phyloP scores from a whole-genome alignment of 1,140 invertebrate species.

The Trichomalopsis sarcophagae region DNA sequence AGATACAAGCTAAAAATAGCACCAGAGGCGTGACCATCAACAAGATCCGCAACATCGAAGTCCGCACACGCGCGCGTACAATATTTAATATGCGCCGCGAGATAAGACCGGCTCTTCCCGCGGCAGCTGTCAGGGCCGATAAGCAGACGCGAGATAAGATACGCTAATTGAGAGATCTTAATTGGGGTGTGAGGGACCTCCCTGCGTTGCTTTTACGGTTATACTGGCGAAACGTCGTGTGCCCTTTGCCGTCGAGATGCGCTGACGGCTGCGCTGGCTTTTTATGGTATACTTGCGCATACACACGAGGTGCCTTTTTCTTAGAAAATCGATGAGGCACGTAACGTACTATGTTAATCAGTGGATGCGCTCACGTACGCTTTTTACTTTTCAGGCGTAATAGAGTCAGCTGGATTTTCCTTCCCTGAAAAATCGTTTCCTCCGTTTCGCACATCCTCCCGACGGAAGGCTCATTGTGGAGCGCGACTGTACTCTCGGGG shows the following conservation, averaged over 20 bases:
- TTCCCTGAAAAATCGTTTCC: not conserved
- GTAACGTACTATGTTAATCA: too few species aligned
- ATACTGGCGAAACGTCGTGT: not conserved
- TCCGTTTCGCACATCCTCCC: not conserved
- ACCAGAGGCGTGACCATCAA: not conserved
- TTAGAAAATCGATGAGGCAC: too few species aligned
- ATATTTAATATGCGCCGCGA: not conserved
- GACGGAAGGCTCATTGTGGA: not conserved
- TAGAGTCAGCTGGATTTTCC: not conserved
- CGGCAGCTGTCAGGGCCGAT: constrained; percentile 30
- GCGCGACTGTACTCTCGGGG: not conserved
- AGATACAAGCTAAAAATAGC: not conserved
- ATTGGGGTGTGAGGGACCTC: constrained; percentile 46
- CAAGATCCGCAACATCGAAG: not conserved
- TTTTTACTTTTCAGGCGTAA: too few species aligned
- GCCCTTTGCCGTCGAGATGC: not conserved
- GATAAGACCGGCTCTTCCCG: constrained; percentile 1
- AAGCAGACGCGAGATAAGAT: constrained; percentile 53
- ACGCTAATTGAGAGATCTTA: constrained; percentile 59
- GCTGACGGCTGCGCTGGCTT: not conserved
- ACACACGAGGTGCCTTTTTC: too few species aligned
- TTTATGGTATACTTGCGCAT: not conserved
- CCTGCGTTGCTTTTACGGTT: not conserved
- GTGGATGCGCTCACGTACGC: too few species aligned
- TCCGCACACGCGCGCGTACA: not conserved